These are phyloP conservation scores for Contarinia nasturtii DNA, from an alignment of 1,140 invertebrate species.

Conservation along the genomic window DNA sequence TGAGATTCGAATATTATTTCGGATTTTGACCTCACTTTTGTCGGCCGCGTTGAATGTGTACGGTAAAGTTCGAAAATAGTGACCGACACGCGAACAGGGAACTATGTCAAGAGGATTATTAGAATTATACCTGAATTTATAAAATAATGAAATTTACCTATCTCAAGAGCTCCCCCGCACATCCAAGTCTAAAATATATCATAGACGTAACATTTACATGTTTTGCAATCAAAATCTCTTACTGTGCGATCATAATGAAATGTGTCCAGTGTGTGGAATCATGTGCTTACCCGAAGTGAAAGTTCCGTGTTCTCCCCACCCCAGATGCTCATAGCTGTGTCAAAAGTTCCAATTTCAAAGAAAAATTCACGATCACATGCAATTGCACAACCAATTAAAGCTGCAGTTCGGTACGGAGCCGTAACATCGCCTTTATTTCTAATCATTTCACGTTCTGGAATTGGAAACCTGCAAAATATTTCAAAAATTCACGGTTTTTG, in stretches of 20 bases:
- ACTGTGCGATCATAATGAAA: no score
- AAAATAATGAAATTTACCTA: no score
- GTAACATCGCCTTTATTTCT: neutral
- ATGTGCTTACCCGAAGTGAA: neutral
- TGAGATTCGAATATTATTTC: neutral
- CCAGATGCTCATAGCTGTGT: neutral
- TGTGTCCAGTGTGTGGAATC: no score
- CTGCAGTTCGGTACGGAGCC: neutral
- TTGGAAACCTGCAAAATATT: neutral
- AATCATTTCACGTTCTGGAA: neutral
- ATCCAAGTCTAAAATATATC: neutral
- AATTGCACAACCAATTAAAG: neutral
- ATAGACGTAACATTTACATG: no score
- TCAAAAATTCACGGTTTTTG: neutral
- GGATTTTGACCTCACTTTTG: neutral
- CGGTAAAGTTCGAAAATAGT: neutral
- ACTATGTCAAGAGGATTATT: no score
- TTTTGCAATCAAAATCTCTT: no score
- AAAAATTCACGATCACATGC: neutral
- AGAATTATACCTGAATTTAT: no score
- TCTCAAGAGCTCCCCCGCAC: neutral
- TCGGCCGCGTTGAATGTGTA: neutral
- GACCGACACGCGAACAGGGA: neutral
- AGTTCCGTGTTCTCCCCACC: neutral
- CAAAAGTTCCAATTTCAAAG: neutral